phyloP scores from a whole-genome alignment of 2,888 invertebrate genomes.

The Endotricha flammealis region DNA sequence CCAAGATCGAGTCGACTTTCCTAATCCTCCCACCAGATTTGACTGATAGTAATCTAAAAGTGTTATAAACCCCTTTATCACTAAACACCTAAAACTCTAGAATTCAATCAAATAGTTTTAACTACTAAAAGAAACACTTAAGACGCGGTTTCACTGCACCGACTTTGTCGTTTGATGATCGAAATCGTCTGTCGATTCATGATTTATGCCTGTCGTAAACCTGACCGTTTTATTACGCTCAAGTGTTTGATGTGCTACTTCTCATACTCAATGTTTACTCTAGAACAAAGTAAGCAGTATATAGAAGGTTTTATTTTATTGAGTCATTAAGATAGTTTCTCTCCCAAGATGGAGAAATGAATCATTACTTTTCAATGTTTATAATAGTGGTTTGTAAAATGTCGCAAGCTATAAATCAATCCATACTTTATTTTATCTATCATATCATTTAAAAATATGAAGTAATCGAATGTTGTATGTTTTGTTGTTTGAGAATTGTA shows the following conservation, averaged over 20 bases:
- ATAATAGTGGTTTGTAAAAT: no score
- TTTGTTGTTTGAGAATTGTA: no score
- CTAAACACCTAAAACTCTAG: conserved; percentile 4
- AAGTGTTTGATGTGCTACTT: conserved; percentile 40
- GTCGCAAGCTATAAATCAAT: no score
- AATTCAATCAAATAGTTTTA: conserved; percentile 10
- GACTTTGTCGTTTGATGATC: conserved; percentile 28
- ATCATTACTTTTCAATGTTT: no score
- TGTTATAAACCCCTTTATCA: no score
- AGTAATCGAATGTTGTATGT: no score
- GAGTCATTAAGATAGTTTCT: conserved; percentile 13
- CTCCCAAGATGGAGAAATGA: conserved; percentile 5
- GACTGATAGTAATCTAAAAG: no score
- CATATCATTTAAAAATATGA: no score
- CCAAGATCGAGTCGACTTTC: no score
- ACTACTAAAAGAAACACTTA: conserved; percentile 18
- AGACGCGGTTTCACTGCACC: conserved; percentile 28
- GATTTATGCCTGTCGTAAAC: conserved; percentile 64
- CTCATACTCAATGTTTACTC: conserved; percentile 36
- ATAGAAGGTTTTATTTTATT: conserved; percentile 35
- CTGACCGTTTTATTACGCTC: conserved; percentile 58
- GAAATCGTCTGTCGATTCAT: conserved; percentile 51
- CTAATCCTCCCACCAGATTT: no score
- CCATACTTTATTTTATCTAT: no score
- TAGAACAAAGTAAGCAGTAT: conserved; percentile 37